Percentiles rank a stretch among this genome's conserved stretches.
Conservation (phyloP, 2,113 vertebrate genomes). For the Bubo blakistoni region DNA sequence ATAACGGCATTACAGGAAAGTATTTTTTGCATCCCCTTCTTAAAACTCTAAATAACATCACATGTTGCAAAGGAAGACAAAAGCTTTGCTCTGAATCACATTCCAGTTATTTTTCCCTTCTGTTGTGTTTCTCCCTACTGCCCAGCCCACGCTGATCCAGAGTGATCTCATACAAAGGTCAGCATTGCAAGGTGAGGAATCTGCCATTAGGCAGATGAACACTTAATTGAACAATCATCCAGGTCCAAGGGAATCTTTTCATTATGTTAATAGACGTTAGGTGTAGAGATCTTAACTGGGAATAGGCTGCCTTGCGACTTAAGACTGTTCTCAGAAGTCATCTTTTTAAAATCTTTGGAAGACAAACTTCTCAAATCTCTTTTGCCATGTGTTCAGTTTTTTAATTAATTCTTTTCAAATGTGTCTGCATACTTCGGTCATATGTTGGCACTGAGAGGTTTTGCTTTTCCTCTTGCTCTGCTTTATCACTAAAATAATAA, state of each 20-base stretch:
- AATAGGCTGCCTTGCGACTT: not conserved
- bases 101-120: not conserved
- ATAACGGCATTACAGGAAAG: not conserved
- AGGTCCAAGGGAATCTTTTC: not conserved
- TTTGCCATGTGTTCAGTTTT: not conserved
- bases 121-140: not conserved
- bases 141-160: not conserved
- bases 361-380: not conserved
- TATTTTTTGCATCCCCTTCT: not conserved
- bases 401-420: not conserved
- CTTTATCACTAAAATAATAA: not conserved
- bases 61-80: not conserved
- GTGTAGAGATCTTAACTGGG: not conserved
- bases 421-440: not conserved
- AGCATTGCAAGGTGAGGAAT: not conserved
- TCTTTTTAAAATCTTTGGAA: not conserved
- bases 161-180: not conserved
- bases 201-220: not conserved
- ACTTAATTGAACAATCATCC: not conserved
- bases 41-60: not conserved
- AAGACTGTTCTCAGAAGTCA: not conserved
- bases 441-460: not conserved
- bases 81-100: not conserved
- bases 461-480: not conserved
- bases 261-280: not conserved